A percentile compares a stretch with the other conserved stretches of the same genome.
These are phyloP conservation scores for Megaleporinus macrocephalus DNA, from an alignment of 2,113 vertebrate genomes.

Conservation along the genomic window DNA sequence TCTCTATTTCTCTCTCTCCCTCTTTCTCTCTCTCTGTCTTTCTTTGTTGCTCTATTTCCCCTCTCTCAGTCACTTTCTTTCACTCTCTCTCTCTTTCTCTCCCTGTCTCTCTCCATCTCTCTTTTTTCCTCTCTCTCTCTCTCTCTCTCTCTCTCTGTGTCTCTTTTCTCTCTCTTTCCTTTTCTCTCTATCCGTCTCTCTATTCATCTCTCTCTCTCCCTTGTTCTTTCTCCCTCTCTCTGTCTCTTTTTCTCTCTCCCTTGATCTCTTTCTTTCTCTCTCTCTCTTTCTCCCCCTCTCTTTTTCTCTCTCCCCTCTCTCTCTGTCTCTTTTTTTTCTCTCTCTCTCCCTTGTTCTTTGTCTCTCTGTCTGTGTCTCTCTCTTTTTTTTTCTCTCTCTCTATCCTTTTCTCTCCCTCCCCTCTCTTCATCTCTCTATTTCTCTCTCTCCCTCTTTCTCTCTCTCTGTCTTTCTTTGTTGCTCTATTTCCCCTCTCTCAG, in stretches of 20 bases:
- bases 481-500: no score
- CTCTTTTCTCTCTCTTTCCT: no score
- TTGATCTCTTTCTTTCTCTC: not conserved
- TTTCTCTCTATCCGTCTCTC: not conserved
- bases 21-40: not conserved
- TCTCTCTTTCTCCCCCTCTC: not conserved
- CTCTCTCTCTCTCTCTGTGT: not conserved
- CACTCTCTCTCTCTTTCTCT: not conserved
- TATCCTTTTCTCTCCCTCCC: no score
- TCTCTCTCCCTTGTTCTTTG: not conserved
- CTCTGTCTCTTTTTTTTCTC: not conserved
- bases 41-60: no score
- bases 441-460: not conserved
- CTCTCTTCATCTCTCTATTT: not conserved
- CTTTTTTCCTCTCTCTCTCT: no score
- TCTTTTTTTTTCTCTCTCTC: not conserved
- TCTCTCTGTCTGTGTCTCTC: not conserved
- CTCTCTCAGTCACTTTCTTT: not conserved
- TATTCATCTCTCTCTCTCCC: no score
- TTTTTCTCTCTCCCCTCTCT: not conserved
- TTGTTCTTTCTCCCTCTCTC: not conserved
- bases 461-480: not conserved
- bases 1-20: not conserved
- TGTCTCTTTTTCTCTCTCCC: no score
- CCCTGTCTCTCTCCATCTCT: not conserved